Evolutionary conservation across 2,888 invertebrate species (phyloP), one percentile per base, ranked within the genome.

Genomic region (Creontiades dilutus): DNA sequence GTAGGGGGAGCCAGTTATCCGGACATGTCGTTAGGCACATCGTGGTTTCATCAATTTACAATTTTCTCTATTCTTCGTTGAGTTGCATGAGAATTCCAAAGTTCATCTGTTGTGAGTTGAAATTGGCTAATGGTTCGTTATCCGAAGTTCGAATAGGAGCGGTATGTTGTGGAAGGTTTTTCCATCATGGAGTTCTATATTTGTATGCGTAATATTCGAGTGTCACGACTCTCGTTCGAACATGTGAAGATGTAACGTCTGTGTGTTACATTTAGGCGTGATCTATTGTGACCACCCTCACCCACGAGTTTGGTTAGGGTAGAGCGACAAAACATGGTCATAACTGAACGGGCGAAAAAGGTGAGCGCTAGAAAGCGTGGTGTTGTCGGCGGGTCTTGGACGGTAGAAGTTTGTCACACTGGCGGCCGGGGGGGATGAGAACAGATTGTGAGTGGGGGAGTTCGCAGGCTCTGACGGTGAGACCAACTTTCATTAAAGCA

Each of bases 401-500:
- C 61, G 0, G 61, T 61, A 16, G 61, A 9, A 68, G 19, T 68
- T 68, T 23, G 68, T 68, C 68, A 23, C 68, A 11, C 61, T 11
- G 9, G 68, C 27, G 23, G 12, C n/a, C n/a, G 7, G 16, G 57
- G n/a, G 16, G 16, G n/a, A 16, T n/a, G n/a, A 57, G 57, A n/a
- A 23, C 68, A 68, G 68, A 68, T 68, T 68, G 19, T 27, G 68
- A 68, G 23, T 19, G 61, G 61, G 61, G 61, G 61, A 61, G 16
- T 61, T n/a, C 61, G 61, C 61, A 19, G 19, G 2, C n/a, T 61
- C 61, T 61, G n/a, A 19, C 61, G 23, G 23, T 23, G 19, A n/a
- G 19, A 61, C 61, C 16, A 61, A 68, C 12, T 68, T 23, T 68
- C 68, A 68, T 68, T 68, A 68, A 23, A 68, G 68, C 68, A 68